Percentiles rank a stretch among this genome's conserved stretches.
These are phyloP conservation scores for Halyomorpha halys DNA, from an alignment of 1,140 invertebrate species.

Conservation along the genomic window DNA sequence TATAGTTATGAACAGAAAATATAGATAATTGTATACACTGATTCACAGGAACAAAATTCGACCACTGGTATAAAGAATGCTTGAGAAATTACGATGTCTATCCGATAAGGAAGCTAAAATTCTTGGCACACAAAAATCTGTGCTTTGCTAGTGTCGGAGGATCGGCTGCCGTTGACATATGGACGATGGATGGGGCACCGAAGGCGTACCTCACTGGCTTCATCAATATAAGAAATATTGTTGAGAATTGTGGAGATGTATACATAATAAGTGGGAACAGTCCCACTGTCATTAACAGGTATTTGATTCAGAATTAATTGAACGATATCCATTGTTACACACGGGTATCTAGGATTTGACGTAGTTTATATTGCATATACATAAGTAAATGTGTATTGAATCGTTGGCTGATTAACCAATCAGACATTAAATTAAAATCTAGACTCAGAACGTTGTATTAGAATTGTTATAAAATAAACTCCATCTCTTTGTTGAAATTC, in stretches of 20 bases:
- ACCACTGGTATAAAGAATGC: slow-evolving; percentile 9
- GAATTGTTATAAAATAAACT: no score
- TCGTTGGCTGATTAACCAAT: no score
- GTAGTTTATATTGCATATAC: no score
- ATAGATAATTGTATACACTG: no score
- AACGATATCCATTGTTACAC: no score
- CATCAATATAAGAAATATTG: background rate
- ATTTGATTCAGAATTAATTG: background rate
- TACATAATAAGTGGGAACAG: background rate
- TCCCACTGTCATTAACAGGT: background rate
- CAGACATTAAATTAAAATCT: no score
- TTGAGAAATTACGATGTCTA: background rate
- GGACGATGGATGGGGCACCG: background rate
- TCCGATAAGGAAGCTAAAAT: background rate
- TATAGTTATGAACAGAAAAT: no score
- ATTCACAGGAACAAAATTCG: background rate
- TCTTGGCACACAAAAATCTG: background rate
- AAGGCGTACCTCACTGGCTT: background rate
- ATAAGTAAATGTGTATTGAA: no score
- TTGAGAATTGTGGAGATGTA: background rate
- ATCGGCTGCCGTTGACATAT: background rate
- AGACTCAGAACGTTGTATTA: no score
- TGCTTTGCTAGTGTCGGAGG: background rate
- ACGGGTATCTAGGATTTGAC: no score
- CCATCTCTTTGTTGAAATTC: no score